A percentile compares a stretch with the other conserved stretches of the same genome.
Evolutionary conservation across 2,113 vertebrate species (phyloP).

Genomic region (Capreolus pygargus): DNA sequence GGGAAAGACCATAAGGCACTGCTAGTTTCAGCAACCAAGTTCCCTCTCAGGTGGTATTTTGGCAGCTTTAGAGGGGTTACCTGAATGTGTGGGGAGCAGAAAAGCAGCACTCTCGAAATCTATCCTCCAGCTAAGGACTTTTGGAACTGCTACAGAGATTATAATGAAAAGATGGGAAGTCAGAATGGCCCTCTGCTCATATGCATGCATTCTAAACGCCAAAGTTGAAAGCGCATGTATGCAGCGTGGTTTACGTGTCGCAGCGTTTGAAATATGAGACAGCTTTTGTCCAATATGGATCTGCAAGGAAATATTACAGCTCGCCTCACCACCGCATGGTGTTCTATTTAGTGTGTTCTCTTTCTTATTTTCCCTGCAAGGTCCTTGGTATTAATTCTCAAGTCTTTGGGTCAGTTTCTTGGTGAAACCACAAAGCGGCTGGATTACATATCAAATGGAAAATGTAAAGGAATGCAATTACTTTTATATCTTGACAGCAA

Average conservation of each 20-base stretch:
- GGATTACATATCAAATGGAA: conserved; percentile 4
- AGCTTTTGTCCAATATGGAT: conserved; percentile 54
- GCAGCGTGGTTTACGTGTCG: background rate
- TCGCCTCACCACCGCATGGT: background rate
- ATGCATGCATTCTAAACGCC: background rate
- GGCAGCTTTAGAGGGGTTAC: conserved; percentile 26
- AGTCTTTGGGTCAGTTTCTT: background rate
- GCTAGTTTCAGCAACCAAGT: conserved; percentile 9
- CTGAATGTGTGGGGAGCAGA: conserved; percentile 56
- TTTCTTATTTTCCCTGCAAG: conserved; percentile 2
- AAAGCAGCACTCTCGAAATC: conserved; percentile 61
- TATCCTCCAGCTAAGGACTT: conserved; percentile 57
- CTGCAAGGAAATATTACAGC: background rate
- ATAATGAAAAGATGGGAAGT: conserved; percentile 50
- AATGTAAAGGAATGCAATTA: conserved; percentile 52
- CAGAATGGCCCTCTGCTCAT: background rate
- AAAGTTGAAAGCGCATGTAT: background rate
- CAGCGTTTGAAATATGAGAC: fast-evolving
- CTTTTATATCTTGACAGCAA: conserved; percentile 1
- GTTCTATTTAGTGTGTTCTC: background rate
- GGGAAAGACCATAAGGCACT: background rate
- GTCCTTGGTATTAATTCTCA: background rate
- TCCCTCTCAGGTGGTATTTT: conserved; percentile 35
- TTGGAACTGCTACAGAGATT: conserved; percentile 51
- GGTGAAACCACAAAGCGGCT: conserved; percentile 14